Evolutionary conservation across 2,888 invertebrate species (phyloP).

Genomic region (Chloromyia formosa): DNA sequence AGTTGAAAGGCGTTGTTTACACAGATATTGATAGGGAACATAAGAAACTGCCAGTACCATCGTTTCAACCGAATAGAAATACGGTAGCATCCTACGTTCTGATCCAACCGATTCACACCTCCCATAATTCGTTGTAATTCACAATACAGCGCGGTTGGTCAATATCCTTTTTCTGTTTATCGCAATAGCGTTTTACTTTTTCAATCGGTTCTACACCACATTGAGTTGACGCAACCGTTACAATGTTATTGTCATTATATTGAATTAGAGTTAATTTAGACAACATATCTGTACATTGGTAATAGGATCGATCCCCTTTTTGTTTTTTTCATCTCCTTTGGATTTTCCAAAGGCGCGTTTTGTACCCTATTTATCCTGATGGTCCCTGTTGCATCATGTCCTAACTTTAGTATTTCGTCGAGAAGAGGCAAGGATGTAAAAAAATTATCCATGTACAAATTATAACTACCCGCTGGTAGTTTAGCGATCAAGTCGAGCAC

Average conservation of each 20-base stretch:
- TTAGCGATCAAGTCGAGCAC: too few relatives aligned
- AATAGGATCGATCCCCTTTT: slow-evolving; percentile 11
- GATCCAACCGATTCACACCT: slow-evolving; percentile 12
- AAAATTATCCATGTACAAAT: slow-evolving; percentile 22
- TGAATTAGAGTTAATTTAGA: not conserved
- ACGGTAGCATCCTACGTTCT: slow-evolving; percentile 28
- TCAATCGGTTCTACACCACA: slow-evolving; percentile 12
- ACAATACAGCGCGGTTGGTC: not conserved
- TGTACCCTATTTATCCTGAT: not conserved
- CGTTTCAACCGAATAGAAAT: not conserved
- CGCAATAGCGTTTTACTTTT: too few relatives aligned
- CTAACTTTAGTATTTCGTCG: slow-evolving; percentile 8
- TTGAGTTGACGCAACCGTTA: slow-evolving; percentile 26
- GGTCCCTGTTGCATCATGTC: slow-evolving; percentile 10
- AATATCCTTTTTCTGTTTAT: too few relatives aligned
- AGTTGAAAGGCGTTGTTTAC: slow-evolving; percentile 1
- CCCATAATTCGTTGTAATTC: slow-evolving; percentile 23
- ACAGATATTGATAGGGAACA: slow-evolving; percentile 2
- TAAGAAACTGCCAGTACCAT: slow-evolving; percentile 32
- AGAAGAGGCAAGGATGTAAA: slow-evolving; percentile 14
- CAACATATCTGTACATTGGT: not conserved
- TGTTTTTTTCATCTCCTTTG: slow-evolving; percentile 43
- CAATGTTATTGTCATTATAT: slow-evolving; percentile 30
- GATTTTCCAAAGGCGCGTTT: slow-evolving; percentile 35
- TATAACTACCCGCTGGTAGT: slow-evolving; percentile 16